Evolutionary conservation across 2,888 invertebrate genomes (phyloP).

Genomic region (Taenaris catops): DNA sequence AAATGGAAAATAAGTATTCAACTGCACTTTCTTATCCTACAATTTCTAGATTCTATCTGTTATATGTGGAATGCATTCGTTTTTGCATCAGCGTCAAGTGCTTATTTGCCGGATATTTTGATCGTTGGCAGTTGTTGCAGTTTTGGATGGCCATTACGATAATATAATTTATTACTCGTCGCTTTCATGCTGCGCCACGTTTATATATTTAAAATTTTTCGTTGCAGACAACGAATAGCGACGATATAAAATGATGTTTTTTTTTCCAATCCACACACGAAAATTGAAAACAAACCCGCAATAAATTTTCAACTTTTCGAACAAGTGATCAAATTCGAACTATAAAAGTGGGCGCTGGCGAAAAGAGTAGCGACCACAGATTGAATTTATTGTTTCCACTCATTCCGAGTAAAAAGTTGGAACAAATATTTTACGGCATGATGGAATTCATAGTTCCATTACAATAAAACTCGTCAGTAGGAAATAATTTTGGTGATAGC

Average conservation of each 20-base stretch:
- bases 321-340: slow-evolving; percentile 70
- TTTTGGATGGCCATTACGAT: slow-evolving; percentile 19
- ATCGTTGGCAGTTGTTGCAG: slow-evolving; percentile 19
- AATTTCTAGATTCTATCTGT: slow-evolving; percentile 4
- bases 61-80: slow-evolving; percentile 2
- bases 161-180: slow-evolving; percentile 27
- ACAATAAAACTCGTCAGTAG: slow-evolving; percentile 4
- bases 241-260: too few relatives aligned
- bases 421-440: slow-evolving; percentile 32
- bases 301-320: slow-evolving; percentile 72
- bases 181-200: slow-evolving; percentile 18
- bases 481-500: too few relatives aligned
- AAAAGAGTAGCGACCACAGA: slow-evolving; percentile 62
- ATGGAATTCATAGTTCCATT: slow-evolving; percentile 20
- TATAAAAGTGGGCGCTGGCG: slow-evolving; percentile 56
- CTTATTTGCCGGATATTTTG: slow-evolving; percentile 32
- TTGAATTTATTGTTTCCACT: slow-evolving; percentile 63
- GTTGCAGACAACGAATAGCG: slow-evolving; percentile 38
- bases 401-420: slow-evolving; percentile 46
- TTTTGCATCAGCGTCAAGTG: too few relatives aligned
- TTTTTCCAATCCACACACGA: slow-evolving; percentile 40
- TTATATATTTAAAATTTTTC: slow-evolving; percentile 28
- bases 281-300: slow-evolving; percentile 59
- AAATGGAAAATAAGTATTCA: slow-evolving; percentile 12
- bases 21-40: slow-evolving; percentile 8